Base-by-base conservation (phyloP, 2,888 invertebrate genomes). In the Synergus laeviventris region DNA sequence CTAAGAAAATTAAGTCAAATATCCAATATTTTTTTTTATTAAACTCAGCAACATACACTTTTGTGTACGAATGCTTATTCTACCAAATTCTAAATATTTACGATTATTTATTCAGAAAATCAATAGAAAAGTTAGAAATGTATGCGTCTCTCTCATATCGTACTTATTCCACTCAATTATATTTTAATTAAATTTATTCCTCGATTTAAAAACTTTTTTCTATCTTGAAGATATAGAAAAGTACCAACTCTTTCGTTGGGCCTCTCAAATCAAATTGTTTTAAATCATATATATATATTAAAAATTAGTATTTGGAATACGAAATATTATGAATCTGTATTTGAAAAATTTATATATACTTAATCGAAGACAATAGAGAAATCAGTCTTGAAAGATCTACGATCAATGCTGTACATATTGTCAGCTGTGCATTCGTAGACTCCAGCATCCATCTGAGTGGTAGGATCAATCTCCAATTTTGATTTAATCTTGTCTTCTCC, bases 391-490 rank as follows among this genome's bases (percentile, higher is more conserved):
- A 98, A 97, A 79, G 96, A 97, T 89, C 97, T 94, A 80, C 97
- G 93, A 91, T 98, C 97, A 80, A 97, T 96, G 49, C 97, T 96
- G 91, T 97, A 97, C 95, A 97, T 97, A 89, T 97, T 98, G 91
- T 97, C 97, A 0, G 97, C 97, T 5, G 97, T 97, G 87, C 98
- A 98, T 90, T 97, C 97, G 91, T 97, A 98, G 21, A 97, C 95
- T n/a, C 97, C 97, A 14, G 97, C 97, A 89, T 98, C 97, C 97
- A 97, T 97, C 92, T 98, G 97, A 4, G 97, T 97, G 0, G 97
- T 97, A 12, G 98, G 98, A 90, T 98, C 97, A 73, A 98, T 98
- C 92, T 98, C 98, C 86, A 98, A 93, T 92, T 98, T 98, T 38
- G 97, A 97, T 91, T 97, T 97, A 56, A 97, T 95, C 84, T 93